A percentile compares a stretch with the other conserved stretches of the same genome.
These are phyloP conservation scores for Holothuria glaberrima DNA, from an alignment of 35 echinoderm and acorn worm species.

Conservation along the genomic window DNA sequence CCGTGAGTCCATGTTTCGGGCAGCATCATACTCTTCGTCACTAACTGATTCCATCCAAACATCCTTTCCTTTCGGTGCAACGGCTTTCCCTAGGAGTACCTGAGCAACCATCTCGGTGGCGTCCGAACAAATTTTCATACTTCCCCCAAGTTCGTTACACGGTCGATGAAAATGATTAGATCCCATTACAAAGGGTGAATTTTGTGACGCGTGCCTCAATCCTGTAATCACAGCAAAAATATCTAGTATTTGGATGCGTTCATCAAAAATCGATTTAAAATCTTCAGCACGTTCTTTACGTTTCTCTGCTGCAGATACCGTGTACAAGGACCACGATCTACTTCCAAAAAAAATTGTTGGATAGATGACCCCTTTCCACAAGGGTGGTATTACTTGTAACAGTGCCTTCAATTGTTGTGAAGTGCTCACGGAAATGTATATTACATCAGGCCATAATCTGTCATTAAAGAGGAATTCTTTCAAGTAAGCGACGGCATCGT, in stretches of 20 bases:
- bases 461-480: neutral
- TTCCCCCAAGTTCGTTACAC: slow-evolving; percentile 12
- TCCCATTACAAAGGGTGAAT: neutral
- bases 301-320: neutral
- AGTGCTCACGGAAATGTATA: neutral
- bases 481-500: neutral
- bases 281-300: neutral
- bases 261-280: neutral
- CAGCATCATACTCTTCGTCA: neutral
- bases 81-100: slow-evolving; percentile 31
- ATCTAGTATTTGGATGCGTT: neutral
- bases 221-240: neutral
- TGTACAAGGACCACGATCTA: neutral
- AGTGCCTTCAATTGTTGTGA: neutral
- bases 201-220: slow-evolving; percentile 5
- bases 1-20: neutral
- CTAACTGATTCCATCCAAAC: neutral
- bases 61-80: slow-evolving; percentile 24
- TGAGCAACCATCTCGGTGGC: slow-evolving; percentile 33
- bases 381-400: neutral
- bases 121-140: neutral
- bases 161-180: slow-evolving; percentile 2
- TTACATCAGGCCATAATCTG: neutral
- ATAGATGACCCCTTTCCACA: neutral
- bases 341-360: neutral